Evolutionary conservation across 2,113 vertebrate species (phyloP), one percentile per base, ranked within the genome.

Genomic region (Melanotaenia duboulayi): DNA sequence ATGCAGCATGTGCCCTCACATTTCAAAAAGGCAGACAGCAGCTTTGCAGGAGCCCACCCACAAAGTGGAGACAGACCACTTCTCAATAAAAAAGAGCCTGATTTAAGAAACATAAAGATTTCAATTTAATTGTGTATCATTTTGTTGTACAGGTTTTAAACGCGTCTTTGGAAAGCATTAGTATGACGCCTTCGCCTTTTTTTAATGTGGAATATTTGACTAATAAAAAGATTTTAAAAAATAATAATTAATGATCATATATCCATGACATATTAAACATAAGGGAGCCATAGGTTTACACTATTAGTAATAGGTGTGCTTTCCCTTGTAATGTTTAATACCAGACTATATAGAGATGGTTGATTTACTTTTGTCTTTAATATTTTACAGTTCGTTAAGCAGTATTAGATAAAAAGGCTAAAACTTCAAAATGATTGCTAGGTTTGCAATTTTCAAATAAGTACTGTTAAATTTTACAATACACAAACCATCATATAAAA

Each of bases 11-110:
- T 10, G 7, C 35, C 20, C 19, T 44, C 50, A 75, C 66, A 35
- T 65, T 75, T 71, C 44, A 48, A 51, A 35, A 25, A 65, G 49
- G 54, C 17, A 42, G 48, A 64, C 44, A 44, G 65, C 20, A 20
- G 61, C 44, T 56, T 72, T 24, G 35, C 65, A 77, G 49, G 11
- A 2, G 19, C 51, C 65, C 59, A 55, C 50, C 70, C 60, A 63
- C 10, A 46, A 70, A 32, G 51, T 59, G 46, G 44, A 64, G 28
- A 55, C 62, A 37, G 32, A 37, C 4, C 35, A 64, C 25, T 8
- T 50, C 5, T 35, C 20, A 50, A 12, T 48, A 28, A 49, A 14
- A 14, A 14, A 23, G 4, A 6, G 44, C 4, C 7, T 13, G 11
- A 6, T 8, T 16, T 4, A 9, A 35, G 13, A 12, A n/a, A 6